Percentiles rank a stretch among this genome's conserved stretches.
Conservation (phyloP, 2,888 invertebrate genomes). For the Drosophila leonis region DNA sequence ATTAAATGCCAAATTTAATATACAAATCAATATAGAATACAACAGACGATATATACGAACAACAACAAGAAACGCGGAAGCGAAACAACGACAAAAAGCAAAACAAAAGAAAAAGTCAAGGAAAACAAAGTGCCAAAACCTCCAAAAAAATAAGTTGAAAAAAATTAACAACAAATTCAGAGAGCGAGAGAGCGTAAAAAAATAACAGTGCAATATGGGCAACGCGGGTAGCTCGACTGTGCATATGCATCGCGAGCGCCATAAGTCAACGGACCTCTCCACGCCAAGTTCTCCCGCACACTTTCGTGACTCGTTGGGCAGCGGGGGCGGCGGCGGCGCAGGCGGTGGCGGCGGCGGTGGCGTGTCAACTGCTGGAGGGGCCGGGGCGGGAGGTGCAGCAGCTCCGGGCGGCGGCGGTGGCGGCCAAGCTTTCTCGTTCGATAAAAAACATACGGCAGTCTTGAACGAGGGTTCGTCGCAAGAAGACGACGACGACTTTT, state of each 20-base stretch:
- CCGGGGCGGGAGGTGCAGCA: constrained; percentile 54
- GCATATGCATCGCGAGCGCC: constrained; percentile 89
- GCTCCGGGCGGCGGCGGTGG: constrained; percentile 84
- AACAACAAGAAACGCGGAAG: constrained; percentile 36
- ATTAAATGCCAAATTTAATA: constrained; percentile 54
- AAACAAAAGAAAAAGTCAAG: constrained; percentile 32
- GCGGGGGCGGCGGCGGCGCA: constrained; percentile 32
- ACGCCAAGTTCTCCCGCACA: constrained; percentile 83
- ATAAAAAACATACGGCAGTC: constrained; percentile 90
- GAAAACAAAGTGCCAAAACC: constrained; percentile 71
- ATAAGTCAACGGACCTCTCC: constrained; percentile 88
- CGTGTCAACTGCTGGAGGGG: constrained; percentile 40
- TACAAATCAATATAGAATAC: constrained; percentile 28
- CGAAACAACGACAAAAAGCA: constrained; percentile 25
- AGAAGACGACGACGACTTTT: constrained; percentile 92
- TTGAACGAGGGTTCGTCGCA: constrained; percentile 90
- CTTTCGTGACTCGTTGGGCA: constrained; percentile 67
- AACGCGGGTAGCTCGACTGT: constrained; percentile 84
- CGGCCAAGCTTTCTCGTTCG: constrained; percentile 94
- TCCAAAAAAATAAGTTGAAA: constrained; percentile 26
- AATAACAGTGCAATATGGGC: constrained; percentile 76
- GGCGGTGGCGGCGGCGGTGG: constrained; percentile 27
- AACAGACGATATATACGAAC: constrained; percentile 8
- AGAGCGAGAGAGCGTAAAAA: constrained; percentile 15
- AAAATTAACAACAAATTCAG: constrained; percentile 12